Evolutionary conservation across 2,888 invertebrate genomes (phyloP).

Genomic region (Mesodorylaimus sp.): DNA sequence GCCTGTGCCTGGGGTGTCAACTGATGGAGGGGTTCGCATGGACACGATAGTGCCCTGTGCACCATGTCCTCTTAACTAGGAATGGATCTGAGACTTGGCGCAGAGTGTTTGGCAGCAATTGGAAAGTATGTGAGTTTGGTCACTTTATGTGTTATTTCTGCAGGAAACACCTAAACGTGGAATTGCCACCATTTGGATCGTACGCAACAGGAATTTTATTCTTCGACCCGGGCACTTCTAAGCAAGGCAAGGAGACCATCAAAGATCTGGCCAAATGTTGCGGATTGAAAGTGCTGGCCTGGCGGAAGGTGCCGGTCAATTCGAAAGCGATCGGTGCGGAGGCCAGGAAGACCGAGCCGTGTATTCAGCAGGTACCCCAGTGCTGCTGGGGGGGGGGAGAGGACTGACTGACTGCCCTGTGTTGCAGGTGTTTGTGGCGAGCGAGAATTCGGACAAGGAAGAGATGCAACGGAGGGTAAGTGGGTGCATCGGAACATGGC

Average conservation of each 20-base stretch:
- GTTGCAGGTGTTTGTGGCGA: constrained; percentile 38
- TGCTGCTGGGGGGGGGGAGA: too few relatives aligned
- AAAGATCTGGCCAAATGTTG: constrained; percentile 57
- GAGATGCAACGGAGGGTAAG: constrained; percentile 49
- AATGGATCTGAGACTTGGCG: too few relatives aligned
- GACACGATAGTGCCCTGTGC: too few relatives aligned
- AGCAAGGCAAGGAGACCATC: constrained; percentile 59
- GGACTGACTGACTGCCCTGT: too few relatives aligned
- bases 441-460: constrained; percentile 43
- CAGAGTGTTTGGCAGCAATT: too few relatives aligned
- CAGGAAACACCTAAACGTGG: constrained; percentile 59
- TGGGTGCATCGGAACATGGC: neutral
- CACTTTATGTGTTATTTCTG: constrained; percentile 7
- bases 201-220: constrained; percentile 95
- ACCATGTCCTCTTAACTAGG: too few relatives aligned
- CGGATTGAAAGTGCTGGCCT: constrained; percentile 61
- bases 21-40: too few relatives aligned
- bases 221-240: constrained; percentile 43
- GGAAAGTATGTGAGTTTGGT: too few relatives aligned
- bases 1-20: too few relatives aligned
- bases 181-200: constrained; percentile 62
- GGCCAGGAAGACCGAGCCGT: constrained; percentile 80
- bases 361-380: constrained; percentile 90
- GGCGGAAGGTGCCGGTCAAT: constrained; percentile 82
- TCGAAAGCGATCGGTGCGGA: constrained; percentile 67